Evolutionary conservation across 2,888 invertebrate species (phyloP).

Genomic region (Mesorhabditis spiculigera): DNA sequence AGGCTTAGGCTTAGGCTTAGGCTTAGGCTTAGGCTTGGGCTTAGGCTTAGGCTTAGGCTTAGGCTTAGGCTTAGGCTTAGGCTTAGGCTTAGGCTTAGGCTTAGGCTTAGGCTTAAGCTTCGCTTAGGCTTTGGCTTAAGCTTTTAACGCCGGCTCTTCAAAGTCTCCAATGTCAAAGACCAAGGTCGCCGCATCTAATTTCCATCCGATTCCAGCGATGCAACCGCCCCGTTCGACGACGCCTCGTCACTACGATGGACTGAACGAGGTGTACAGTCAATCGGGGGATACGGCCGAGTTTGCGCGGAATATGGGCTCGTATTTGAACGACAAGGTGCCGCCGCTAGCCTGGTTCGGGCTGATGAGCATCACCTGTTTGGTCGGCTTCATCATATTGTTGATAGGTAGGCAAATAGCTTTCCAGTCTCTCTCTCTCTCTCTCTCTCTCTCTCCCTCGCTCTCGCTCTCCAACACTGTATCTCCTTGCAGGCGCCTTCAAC

Average conservation of each 20-base stretch:
- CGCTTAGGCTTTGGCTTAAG: too few species aligned
- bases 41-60: too few species aligned
- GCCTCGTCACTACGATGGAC: conserved; percentile 16
- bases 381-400: conserved; percentile 30
- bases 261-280: conserved; percentile 43
- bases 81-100: too few species aligned
- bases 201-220: not conserved
- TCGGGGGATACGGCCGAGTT: conserved; percentile 52
- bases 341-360: conserved; percentile 10
- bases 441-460: not conserved
- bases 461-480: not conserved
- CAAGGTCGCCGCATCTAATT: too few species aligned
- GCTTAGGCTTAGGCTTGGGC: too few species aligned
- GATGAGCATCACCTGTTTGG: conserved; percentile 13
- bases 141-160: too few species aligned
- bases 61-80: too few species aligned
- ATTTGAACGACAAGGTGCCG: conserved; percentile 47
- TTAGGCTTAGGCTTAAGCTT: too few species aligned
- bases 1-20: too few species aligned
- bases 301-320: conserved; percentile 45
- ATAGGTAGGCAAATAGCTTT: conserved; percentile 24
- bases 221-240: not conserved
- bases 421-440: not conserved
- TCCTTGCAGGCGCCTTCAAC: conserved; percentile 37
- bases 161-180: too few species aligned